Base-by-base conservation (phyloP, 2,113 vertebrate genomes). In the Ondatra zibethicus region DNA sequence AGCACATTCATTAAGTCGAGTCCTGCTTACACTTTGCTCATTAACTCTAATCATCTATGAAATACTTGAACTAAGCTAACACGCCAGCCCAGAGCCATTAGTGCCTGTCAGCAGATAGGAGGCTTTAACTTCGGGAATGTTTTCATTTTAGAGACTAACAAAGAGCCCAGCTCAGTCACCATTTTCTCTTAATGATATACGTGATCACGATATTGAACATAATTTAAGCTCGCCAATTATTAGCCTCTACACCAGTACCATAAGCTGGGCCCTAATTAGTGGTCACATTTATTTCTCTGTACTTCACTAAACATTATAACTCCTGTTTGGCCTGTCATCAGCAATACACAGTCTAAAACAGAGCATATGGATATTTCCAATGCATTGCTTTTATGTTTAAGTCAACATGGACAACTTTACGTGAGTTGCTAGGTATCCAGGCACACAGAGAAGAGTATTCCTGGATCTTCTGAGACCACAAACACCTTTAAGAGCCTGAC, bases 1-100 rank as follows among this genome's bases (percentile, higher is more conserved):
- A 98, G 91, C 97, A 97, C 92, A 76, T 96, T 97, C 94, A 97
- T 98, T 97, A 98, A 97, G 93, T 89, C 92, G 89, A 92, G 96
- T 95, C 96, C 97, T 98, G 96, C 96, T 97, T 95, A 97, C 94
- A 97, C 82, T 93, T 96, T 76, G 93, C 96, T 96, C 95, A 95
- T 97, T 98, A 98, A 94, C 96, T 96, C 96, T 97, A 97, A 98
- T 98, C 97, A 90, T 97, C 96, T 96, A 94, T 96, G 97, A 97
- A 97, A 97, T 80, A 89, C 92, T 96, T 98, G 94, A 98, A 96
- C 97, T 97, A 94, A 94, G 92, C 95, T 97, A 93, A 96, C 95
- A 91, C 85, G 88, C 76, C 93, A 96, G 92, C 78, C 55, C 77
- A 88, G 80, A 88, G 94, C 90, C 97, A 93, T 97, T 97, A 98